Percentiles rank a stretch among this genome's conserved stretches.
phyloP scores from a whole-genome alignment of 2,797 vertebrate species.

The Rhincodon typus region DNA sequence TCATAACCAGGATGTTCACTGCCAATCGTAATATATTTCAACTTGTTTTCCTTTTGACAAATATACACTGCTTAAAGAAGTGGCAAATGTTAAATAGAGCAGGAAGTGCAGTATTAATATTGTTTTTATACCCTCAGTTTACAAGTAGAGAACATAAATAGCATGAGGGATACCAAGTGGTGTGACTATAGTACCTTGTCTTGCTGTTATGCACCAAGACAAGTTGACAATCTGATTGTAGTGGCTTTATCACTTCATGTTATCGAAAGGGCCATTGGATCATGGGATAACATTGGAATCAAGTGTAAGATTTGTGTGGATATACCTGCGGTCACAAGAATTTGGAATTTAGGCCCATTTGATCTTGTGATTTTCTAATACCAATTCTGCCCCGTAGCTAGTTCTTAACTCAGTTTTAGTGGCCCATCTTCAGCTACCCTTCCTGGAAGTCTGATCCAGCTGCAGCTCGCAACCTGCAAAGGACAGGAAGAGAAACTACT shows the following conservation, averaged over 20 bases:
- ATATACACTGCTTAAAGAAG: background rate
- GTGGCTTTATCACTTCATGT: background rate
- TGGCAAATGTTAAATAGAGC: background rate
- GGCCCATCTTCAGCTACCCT: background rate
- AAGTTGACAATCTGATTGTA: background rate
- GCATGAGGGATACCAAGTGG: background rate
- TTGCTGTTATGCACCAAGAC: background rate
- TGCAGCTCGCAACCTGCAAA: background rate
- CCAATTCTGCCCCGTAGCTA: background rate
- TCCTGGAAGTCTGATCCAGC: background rate
- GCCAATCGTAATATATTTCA: background rate
- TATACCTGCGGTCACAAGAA: background rate
- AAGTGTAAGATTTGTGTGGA: background rate
- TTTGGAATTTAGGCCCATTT: background rate
- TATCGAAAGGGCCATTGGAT: background rate
- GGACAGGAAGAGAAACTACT: background rate
- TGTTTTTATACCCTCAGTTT: background rate
- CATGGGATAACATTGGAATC: background rate
- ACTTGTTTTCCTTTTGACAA: background rate
- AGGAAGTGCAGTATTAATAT: background rate
- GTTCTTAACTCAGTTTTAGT: background rate
- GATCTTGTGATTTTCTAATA: background rate
- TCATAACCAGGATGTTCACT: background rate
- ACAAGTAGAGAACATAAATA: background rate
- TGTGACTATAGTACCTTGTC: background rate